Evolutionary conservation across 2,797 vertebrate species (phyloP), one percentile per base, ranked within the genome.

Genomic region (Dendrocincla tyrannina): DNA sequence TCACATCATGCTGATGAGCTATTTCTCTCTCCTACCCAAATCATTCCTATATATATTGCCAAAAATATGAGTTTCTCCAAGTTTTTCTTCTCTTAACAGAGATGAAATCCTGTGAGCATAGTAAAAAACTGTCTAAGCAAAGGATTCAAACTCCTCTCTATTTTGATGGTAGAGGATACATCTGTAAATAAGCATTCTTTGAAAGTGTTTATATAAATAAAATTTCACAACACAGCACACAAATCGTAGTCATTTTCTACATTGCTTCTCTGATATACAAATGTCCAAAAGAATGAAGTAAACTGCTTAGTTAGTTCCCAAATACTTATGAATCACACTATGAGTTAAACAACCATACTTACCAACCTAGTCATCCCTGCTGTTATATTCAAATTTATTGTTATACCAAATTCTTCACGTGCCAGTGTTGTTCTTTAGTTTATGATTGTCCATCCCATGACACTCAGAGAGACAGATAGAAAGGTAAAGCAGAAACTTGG

Each of bases 31-130:
- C 35, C 24, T 66, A 60, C 4, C 5, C 28, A 72, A 85, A 76
- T 4, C 0, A 0, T 39, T 79, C 19, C 39, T 52, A 76, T 13
- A 33, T 52, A 73, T 11, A 60, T 13, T 68, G 28, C 14, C 17
- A 79, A 39, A 85, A 46, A 19, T 17, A 18, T 30, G 17, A 32
- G 9, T 46, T 89, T 52, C 47, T 78, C 30, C 5, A 39, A 49
- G 5, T 17, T 88, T 67, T 56, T 69, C 4, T 10, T n/a, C 19
- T 69, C 9, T 52, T 35, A 25, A 33, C 19, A 41, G 25, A 73
- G 44, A 27, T 18, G 0, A 47, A 83, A 80, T 46, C 9, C 39
- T 53, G 4, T 0, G 3, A 74, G 44, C 7, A 50, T 19, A 11
- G 18, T 55, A 35, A 84, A 81, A 77, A 66, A 1, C 17, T n/a